Evolutionary conservation across 2,113 vertebrate genomes (phyloP), one percentile per base, ranked within the genome.

Genomic region (Prunella fulvescens): DNA sequence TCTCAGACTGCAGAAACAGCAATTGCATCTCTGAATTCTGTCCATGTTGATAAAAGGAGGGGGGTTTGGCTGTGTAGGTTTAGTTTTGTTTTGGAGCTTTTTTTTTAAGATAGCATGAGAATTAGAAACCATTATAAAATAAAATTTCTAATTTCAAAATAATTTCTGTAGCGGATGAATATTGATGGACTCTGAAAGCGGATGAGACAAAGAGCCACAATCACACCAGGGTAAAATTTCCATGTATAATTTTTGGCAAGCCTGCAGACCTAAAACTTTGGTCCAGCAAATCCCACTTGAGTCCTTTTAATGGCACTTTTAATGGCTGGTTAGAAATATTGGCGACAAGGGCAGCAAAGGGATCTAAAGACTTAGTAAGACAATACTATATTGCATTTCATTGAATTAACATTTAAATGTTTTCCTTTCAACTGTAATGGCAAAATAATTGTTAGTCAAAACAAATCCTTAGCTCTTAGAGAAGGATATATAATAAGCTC

Each of bases 351-450:
- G 20, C 74, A 92, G 44, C 39, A 90, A 78, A 90, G 71, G 79
- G 81, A 96, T 95, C 89, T 93, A 86, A 86, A 69, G 95, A 91
- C 94, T 95, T 96, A 92, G 82, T 77, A 90, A 86, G 51, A 94
- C 67, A 94, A 90, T 81, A 45, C 71, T 42, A 42, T 48, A 56
- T 74, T 94, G 44, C 51, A 62, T 94, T 96, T 88, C 72, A 86
- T 6, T 78, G 72, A 81, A n/a, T 96, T 94, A 74, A 60, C 60
- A 57, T 93, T 92, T 77, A 60, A 96, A 96, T 92, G 82, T 88
- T 96, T 90, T 93, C n/a, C 48, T 94, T 93, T 96, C 85, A 93
- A 53, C 31, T 70, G 31, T 83, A 90, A 86, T 73, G 79, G 37
- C 51, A 94, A 94, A 95, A 83, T 86, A 73, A 95, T 91, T 90